Conservation (phyloP, 2,888 invertebrate genomes). For the Anarsia innoxiella region DNA sequence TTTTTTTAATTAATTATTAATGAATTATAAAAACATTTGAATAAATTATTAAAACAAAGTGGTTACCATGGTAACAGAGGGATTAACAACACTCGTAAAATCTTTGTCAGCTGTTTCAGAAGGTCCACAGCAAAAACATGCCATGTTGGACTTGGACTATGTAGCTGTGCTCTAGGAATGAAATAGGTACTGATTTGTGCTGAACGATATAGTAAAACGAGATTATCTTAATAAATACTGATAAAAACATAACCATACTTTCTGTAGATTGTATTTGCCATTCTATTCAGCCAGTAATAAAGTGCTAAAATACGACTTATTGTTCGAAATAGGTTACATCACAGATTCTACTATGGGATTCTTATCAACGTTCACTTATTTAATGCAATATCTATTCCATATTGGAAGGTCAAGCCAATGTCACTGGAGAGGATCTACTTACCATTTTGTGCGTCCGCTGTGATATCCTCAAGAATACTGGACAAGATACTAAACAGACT, state of each 20-base stretch:
- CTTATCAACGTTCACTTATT: not conserved
- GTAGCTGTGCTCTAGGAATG: constrained; percentile 2
- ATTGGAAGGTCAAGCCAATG: constrained; percentile 58
- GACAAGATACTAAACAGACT: too few species aligned
- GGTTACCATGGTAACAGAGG: constrained; percentile 31
- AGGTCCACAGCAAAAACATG: constrained; percentile 34
- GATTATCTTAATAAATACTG: constrained; percentile 2
- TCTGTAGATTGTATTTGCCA: constrained; percentile 2
- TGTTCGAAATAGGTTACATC: constrained; percentile 4
- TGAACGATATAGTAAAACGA: not conserved
- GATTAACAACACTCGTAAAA: constrained; percentile 21
- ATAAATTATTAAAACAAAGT: constrained; percentile 6
- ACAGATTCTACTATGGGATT: constrained; percentile 1
- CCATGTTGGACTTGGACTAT: constrained; percentile 26
- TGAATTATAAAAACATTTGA: not conserved
- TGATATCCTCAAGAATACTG: constrained; percentile 11
- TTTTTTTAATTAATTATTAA: not conserved
- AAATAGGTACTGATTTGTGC: constrained; percentile 1
- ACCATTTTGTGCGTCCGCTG: constrained; percentile 39
- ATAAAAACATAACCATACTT: constrained; percentile 14
- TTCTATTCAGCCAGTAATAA: not conserved
- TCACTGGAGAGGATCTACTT: constrained; percentile 43
- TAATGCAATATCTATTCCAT: not conserved
- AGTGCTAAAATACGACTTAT: not conserved
- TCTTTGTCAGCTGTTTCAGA: constrained; percentile 21